A percentile compares a stretch with the other conserved stretches of the same genome.
Conservation (phyloP, 2,113 vertebrate genomes). For the Rhizomys pruinosus region DNA sequence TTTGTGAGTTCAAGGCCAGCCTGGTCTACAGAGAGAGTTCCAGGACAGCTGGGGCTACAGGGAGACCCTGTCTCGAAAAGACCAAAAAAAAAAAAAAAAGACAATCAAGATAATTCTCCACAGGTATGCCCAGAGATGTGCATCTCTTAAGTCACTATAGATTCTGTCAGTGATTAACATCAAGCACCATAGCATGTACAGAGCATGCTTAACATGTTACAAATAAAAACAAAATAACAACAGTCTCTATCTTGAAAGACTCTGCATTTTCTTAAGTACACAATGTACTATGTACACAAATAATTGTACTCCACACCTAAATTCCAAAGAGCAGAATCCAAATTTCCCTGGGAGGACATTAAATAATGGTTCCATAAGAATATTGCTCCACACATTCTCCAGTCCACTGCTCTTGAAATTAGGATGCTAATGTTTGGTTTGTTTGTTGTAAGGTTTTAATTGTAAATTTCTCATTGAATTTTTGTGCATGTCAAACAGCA, state of each 20-base stretch:
- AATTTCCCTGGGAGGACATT: background rate
- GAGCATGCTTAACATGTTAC: background rate
- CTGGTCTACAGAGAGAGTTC: no score
- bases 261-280: background rate
- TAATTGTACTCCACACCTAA: background rate
- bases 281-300: background rate
- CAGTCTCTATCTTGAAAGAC: background rate
- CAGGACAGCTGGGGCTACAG: no score
- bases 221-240: conserved; percentile 28
- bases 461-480: no score
- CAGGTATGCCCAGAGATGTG: background rate
- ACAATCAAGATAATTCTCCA: background rate
- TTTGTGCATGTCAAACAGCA: no score
- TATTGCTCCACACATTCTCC: background rate
- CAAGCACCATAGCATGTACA: background rate
- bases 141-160: background rate
- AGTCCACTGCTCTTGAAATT: conserved; percentile 3
- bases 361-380: background rate
- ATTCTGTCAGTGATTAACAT: background rate
- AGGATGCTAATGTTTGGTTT: no score
- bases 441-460: no score
- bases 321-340: background rate
- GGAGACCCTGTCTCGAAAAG: no score
- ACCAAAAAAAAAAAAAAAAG: no score
- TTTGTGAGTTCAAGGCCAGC: no score